Conservation (phyloP, 1,140 invertebrate genomes). For the Frieseomelitta varia region DNA sequence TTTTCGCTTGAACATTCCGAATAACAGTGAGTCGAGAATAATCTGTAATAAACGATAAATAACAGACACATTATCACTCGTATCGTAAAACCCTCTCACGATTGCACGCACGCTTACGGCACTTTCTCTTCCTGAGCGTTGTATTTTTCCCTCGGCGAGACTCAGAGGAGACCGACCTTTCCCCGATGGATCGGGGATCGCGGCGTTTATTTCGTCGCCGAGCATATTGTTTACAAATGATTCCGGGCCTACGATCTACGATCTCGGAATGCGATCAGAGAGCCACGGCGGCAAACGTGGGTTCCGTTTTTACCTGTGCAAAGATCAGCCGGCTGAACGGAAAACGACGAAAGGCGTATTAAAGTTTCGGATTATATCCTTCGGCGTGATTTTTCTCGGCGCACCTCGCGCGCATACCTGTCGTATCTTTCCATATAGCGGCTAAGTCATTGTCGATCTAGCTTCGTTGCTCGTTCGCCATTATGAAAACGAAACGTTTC, state of each 20-base stretch:
- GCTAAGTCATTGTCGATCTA: slow-evolving; percentile 41
- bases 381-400: slow-evolving; percentile 41
- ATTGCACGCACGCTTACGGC: neutral
- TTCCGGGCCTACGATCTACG: slow-evolving; percentile 15
- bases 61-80: too few relatives aligned
- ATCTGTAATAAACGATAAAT: too few relatives aligned
- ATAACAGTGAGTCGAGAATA: too few relatives aligned
- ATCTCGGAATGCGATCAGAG: slow-evolving; percentile 40
- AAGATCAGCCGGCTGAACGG: neutral
- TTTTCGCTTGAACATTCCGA: too few relatives aligned
- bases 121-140: neutral
- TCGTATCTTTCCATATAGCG: slow-evolving; percentile 43
- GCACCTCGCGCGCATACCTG: slow-evolving; percentile 43
- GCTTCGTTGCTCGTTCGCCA: slow-evolving; percentile 13
- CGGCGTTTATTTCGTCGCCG: slow-evolving; percentile 1
- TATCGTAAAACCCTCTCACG: neutral
- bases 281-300: slow-evolving; percentile 9
- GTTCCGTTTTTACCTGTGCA: slow-evolving; percentile 3
- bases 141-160: neutral
- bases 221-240: slow-evolving; percentile 41
- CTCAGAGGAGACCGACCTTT: neutral
- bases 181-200: neutral
- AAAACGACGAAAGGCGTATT: slow-evolving; percentile 39
- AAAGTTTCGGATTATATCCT: slow-evolving; percentile 53
- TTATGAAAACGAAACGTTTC: slow-evolving; percentile 37